Base-by-base conservation (phyloP, 2,113 vertebrate genomes). In the Ellobius talpinus region DNA sequence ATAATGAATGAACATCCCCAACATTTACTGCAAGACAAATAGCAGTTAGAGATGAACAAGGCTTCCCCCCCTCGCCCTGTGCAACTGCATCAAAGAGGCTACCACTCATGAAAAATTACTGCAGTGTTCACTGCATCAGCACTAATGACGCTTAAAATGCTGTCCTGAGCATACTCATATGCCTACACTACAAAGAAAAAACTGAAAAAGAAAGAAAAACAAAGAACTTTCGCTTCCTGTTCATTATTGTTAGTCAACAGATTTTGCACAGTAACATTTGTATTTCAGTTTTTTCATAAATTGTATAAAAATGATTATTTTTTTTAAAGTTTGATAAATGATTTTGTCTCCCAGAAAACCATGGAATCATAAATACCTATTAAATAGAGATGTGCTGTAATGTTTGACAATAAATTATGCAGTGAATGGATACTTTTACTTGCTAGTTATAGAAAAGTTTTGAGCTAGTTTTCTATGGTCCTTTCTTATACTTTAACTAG, bases 101-200 rank as follows among this genome's bases (percentile, higher is more conserved):
- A 97, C 36, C 45, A 42, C 95, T 97, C 94, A 61, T 98, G 98
- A 98, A 97, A 96, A 97, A 98, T 98, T 96, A 96, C 95, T 96
- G 92, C 92, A 77, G 39, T 78, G 74, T 97, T 92, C 93, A 89
- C 95, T 97, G 76, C 96, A 95, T 97, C 4, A 14, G 50, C 97
- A 97, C 97, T 98, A 98, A 98, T 98, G 97, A 96, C 68, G 97
- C 97, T 98, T 97, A 96, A 98, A 98, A 98, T 97, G 73, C 96
- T 96, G 96, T 97, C 52, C 52, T 92, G 97, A 98, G 97, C 84
- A 90, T 94, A 97, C 95, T 97, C 95, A 95, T 98, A 94, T 98
- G 97, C 96, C 98, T 97, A 98, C 76, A 93, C 87, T 96, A 96
- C 94, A 47, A 96, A 93, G 65, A 61, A 97, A 81, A 96, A 84